Base-by-base conservation (phyloP, 2,888 invertebrate genomes). In the Hemistola chrysoprasaria region DNA sequence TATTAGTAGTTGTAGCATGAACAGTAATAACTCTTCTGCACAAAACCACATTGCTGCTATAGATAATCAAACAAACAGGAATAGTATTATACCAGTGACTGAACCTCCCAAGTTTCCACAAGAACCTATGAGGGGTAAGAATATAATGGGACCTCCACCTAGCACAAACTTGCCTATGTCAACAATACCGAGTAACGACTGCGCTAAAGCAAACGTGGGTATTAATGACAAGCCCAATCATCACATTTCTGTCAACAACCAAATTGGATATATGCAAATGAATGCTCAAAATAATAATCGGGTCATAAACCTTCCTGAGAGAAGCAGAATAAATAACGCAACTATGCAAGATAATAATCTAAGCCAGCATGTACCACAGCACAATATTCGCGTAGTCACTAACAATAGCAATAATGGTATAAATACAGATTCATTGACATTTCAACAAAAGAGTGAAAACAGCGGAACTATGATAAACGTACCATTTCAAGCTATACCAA, bases 401-500 rank as follows among this genome's bases (percentile, higher is more conserved):
- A 88, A 86, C 51, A 85, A 76, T 43, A 66, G 48, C 22, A 84
- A 61, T 38, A 83, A 50, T 10, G 72, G 74, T 3, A 77, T 83
- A 10, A 58, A 71, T 20, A 46, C 75, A 20, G 88, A 87, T 25
- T 71, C 88, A 9, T 49, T 86, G 37, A 59, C 76, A 6, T 87
- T 83, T 61, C 87, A 88, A 59, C 89, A 84, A 54, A 86, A 81
- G 53, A 73, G 56, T 38, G 88, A 87, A 61, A 79, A 63, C 33
- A 80, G 59, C 40, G 69, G 81, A 11, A 90, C 89, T 10, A 88
- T 88, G 77, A 90, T 90, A 32, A 89, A 88, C 53, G 85, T 90
- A 20, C 89, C 90, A 0, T 89, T 89, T 66, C 89, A 89, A 66
- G 79, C 87, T 1, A 87, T 89, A 62, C 88, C 87, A 3, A 89